phyloP scores from a whole-genome alignment of 2,797 vertebrate species.

The Hipposideros larvatus region DNA sequence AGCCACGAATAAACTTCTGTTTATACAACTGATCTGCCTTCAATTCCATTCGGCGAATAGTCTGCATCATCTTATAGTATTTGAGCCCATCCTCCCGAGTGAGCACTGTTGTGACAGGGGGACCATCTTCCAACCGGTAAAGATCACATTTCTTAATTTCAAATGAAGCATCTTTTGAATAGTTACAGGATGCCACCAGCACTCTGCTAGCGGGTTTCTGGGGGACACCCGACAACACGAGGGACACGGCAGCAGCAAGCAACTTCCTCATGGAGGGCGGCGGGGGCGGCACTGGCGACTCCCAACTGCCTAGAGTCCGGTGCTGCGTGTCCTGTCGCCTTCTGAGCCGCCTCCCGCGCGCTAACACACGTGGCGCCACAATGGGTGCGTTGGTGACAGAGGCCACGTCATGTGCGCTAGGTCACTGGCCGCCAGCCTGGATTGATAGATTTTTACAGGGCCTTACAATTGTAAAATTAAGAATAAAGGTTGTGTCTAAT shows the following conservation, averaged over 20 bases:
- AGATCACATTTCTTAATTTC: conserved; percentile 95
- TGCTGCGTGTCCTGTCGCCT: rapidly evolving
- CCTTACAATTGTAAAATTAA: background rate
- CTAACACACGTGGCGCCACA: background rate
- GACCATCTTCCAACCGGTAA: conserved; percentile 93
- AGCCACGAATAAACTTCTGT: conserved; percentile 98
- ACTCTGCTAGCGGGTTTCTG: conserved; percentile 85
- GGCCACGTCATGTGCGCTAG: rapidly evolving
- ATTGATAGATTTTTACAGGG: too few species aligned
- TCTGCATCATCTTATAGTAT: conserved; percentile 96
- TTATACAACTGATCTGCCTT: conserved; percentile 98
- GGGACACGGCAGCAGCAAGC: background rate
- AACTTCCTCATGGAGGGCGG: background rate
- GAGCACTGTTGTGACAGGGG: conserved; percentile 89
- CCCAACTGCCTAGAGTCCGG: rapidly evolving
- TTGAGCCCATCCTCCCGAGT: conserved; percentile 95
- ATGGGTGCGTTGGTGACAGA: rapidly evolving
- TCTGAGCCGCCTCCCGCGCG: rapidly evolving
- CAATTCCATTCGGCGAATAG: conserved; percentile 96
- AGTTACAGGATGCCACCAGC: conserved; percentile 91
- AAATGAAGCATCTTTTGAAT: conserved; percentile 92
- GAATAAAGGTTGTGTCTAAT: background rate
- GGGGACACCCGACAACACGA: background rate
- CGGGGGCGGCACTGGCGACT: rapidly evolving
- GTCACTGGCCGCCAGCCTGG: rapidly evolving